These are phyloP conservation scores for Rhodophaea formosa DNA, from an alignment of 2,888 invertebrate species.

Conservation along the genomic window DNA sequence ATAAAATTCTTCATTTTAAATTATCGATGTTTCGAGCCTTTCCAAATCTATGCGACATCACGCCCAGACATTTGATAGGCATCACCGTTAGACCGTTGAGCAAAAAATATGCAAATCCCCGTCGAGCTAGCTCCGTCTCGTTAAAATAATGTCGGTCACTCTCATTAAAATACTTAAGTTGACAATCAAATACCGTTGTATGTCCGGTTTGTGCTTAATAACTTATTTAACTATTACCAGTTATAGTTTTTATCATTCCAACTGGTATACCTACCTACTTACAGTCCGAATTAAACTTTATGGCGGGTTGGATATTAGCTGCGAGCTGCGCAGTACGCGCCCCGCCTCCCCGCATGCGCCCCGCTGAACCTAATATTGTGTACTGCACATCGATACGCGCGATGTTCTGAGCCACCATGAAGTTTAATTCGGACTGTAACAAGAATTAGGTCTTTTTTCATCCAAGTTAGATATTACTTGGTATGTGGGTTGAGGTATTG, in stretches of 20 bases:
- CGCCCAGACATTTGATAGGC: neutral
- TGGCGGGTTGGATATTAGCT: too few relatives aligned
- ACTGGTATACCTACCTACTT: neutral
- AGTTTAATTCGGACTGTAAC: too few relatives aligned
- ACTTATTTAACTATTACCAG: neutral
- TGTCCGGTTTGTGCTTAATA: neutral
- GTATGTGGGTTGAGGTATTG: too few relatives aligned
- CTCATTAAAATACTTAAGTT: conserved; percentile 7
- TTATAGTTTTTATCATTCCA: neutral
- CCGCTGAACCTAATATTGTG: too few relatives aligned
- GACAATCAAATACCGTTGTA: conserved; percentile 7
- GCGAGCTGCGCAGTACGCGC: too few relatives aligned
- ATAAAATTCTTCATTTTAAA: neutral
- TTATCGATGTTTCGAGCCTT: neutral
- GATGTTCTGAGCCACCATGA: too few relatives aligned
- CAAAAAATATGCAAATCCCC: conserved; percentile 9
- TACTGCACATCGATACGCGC: too few relatives aligned
- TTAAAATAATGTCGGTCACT: conserved; percentile 1
- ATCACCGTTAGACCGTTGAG: neutral
- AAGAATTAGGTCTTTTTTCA: too few relatives aligned
- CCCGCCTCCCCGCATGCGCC: too few relatives aligned
- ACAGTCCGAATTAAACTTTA: too few relatives aligned
- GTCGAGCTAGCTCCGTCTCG: neutral
- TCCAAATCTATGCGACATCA: neutral
- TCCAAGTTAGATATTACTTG: too few relatives aligned